Evolutionary conservation across 1,140 invertebrate species (phyloP).

Genomic region (Drosophila parvula): DNA sequence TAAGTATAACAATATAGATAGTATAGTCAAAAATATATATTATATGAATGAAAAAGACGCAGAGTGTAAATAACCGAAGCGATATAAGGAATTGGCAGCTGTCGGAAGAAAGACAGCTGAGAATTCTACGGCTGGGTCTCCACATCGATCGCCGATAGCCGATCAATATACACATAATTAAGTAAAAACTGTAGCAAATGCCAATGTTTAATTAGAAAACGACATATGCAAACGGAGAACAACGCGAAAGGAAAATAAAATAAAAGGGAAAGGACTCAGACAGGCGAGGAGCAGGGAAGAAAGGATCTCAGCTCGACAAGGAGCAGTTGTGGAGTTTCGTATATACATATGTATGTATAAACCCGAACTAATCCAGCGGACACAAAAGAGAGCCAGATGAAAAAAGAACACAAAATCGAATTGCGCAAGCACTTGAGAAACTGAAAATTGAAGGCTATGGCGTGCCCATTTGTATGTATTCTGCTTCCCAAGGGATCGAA

Average conservation of each 20-base stretch:
- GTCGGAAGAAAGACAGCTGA: slow-evolving; percentile 38
- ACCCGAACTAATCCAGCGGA: slow-evolving; percentile 63
- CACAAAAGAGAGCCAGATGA: slow-evolving; percentile 24
- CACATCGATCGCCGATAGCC: slow-evolving; percentile 32
- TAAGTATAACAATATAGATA: slow-evolving; percentile 11
- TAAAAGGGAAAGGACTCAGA: slow-evolving; percentile 38
- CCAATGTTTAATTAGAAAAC: slow-evolving; percentile 73
- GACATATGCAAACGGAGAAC: slow-evolving; percentile 66
- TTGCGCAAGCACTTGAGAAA: slow-evolving; percentile 74
- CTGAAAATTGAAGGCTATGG: slow-evolving; percentile 11
- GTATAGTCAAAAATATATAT: neutral
- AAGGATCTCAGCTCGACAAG: slow-evolving; percentile 16
- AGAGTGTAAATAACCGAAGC: slow-evolving; percentile 6
- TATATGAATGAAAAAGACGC: neutral
- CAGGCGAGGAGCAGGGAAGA: slow-evolving; percentile 9
- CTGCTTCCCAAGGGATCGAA: slow-evolving; percentile 1
- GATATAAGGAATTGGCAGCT: slow-evolving; percentile 31
- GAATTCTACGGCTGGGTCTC: slow-evolving; percentile 26
- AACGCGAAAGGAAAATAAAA: neutral
- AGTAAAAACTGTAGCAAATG: slow-evolving; percentile 69
- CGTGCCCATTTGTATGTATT: slow-evolving; percentile 30
- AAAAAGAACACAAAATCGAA: slow-evolving; percentile 49
- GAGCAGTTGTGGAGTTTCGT: slow-evolving; percentile 52
- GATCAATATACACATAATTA: slow-evolving; percentile 54
- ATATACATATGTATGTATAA: slow-evolving; percentile 54